These are phyloP conservation scores for Drosophila tristis DNA, from an alignment of 1,140 invertebrate genomes.

Conservation along the genomic window DNA sequence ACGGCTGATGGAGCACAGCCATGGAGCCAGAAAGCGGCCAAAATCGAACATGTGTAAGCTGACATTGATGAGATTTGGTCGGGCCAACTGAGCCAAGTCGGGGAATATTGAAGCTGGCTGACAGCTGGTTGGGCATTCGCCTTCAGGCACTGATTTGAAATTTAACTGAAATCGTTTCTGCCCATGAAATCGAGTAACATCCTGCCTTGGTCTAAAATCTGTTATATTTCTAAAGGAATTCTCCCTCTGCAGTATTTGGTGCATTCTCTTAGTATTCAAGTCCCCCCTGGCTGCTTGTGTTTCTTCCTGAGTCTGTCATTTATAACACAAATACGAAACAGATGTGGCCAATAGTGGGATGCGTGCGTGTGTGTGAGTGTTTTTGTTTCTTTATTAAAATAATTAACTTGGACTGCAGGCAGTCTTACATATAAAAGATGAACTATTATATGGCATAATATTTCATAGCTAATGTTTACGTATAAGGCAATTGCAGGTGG, in stretches of 20 bases:
- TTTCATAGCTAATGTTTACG: constrained; percentile 48
- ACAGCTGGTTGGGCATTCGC: constrained; percentile 11
- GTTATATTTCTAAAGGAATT: too few species aligned
- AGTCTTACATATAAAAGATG: constrained; percentile 21
- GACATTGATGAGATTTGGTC: constrained; percentile 72
- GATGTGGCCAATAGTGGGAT: not conserved
- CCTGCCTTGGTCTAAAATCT: too few species aligned
- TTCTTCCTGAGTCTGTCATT: not conserved
- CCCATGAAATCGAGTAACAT: too few species aligned
- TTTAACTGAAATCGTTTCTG: constrained; percentile 22
- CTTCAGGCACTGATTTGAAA: constrained; percentile 31
- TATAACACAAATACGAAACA: not conserved
- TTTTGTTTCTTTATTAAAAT: constrained; percentile 23
- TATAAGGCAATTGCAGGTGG: constrained; percentile 37
- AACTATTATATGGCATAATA: constrained; percentile 55
- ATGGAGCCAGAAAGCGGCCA: not conserved
- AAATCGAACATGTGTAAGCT: constrained; percentile 50
- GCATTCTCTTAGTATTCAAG: too few species aligned
- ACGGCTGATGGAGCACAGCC: constrained; percentile 15
- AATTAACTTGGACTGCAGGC: constrained; percentile 21
- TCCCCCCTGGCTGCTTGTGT: too few species aligned
- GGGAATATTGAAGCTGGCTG: constrained; percentile 17
- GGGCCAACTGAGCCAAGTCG: constrained; percentile 3
- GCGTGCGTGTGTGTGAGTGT: not conserved
- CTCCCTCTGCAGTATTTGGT: too few species aligned